These are phyloP conservation scores for Andrena praecox DNA, from an alignment of 2,888 invertebrate species.

Conservation along the genomic window DNA sequence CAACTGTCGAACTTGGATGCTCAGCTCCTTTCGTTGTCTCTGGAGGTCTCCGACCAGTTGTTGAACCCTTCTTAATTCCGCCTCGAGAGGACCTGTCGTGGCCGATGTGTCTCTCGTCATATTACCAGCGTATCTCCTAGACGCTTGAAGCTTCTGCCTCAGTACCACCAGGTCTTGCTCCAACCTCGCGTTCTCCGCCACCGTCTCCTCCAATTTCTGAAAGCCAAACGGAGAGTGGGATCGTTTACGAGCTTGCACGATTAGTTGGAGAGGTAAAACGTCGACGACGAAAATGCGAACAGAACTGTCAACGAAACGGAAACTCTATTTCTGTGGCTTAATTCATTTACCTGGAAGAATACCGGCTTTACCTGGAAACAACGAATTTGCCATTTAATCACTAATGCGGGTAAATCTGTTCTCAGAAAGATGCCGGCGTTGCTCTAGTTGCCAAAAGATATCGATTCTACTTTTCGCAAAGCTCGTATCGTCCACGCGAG, in stretches of 20 bases:
- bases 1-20: slow-evolving; percentile 93
- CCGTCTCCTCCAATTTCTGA: slow-evolving; percentile 95
- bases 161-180: slow-evolving; percentile 95
- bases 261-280: neutral
- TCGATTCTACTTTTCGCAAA: neutral
- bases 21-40: slow-evolving; percentile 93
- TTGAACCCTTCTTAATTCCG: slow-evolving; percentile 94
- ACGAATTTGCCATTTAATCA: slow-evolving; percentile 71
- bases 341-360: slow-evolving; percentile 77
- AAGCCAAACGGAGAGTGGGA: slow-evolving; percentile 20
- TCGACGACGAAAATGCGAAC: slow-evolving; percentile 46
- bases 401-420: neutral
- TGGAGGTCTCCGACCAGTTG: slow-evolving; percentile 94
- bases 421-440: neutral
- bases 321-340: slow-evolving; percentile 54
- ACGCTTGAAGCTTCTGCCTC: slow-evolving; percentile 92
- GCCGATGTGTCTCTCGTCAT: slow-evolving; percentile 81
- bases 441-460: neutral
- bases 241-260: neutral
- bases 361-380: slow-evolving; percentile 78
- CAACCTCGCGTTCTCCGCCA: slow-evolving; percentile 94
- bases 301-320: slow-evolving; percentile 56
- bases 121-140: slow-evolving; percentile 86
- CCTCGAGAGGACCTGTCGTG: slow-evolving; percentile 90
- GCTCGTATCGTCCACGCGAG: neutral